Conservation (phyloP, 2,888 invertebrate species). For the Tholera decimalis region DNA sequence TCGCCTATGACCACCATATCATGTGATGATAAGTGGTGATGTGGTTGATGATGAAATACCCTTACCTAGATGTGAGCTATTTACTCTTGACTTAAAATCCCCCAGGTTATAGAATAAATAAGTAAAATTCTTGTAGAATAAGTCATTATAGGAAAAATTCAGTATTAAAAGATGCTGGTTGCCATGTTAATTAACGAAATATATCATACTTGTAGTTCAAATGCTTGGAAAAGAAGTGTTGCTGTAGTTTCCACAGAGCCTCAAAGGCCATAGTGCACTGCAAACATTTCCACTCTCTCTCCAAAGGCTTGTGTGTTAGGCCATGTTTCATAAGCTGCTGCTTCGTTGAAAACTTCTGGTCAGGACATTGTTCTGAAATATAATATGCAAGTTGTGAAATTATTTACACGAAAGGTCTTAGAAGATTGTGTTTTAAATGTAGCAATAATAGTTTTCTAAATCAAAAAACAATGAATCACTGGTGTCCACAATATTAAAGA, state of each 20-base stretch:
- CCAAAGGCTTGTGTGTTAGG: slow-evolving; percentile 82
- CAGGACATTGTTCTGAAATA: slow-evolving; percentile 83
- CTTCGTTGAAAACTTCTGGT: slow-evolving; percentile 84
- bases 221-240: slow-evolving; percentile 86
- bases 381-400: background rate
- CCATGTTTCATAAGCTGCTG: slow-evolving; percentile 87
- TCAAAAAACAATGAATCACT: background rate
- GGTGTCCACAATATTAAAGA: background rate
- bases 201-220: slow-evolving; percentile 76
- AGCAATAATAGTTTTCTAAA: background rate
- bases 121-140: too few relatives aligned
- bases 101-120: too few relatives aligned
- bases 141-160: too few relatives aligned
- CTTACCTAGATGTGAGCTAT: too few relatives aligned
- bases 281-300: slow-evolving; percentile 84
- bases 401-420: too few relatives aligned
- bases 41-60: too few relatives aligned
- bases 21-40: too few relatives aligned
- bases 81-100: too few relatives aligned
- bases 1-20: too few relatives aligned
- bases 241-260: slow-evolving; percentile 84
- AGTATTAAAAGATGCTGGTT: too few relatives aligned
- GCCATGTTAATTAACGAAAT: too few relatives aligned
- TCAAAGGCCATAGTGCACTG: slow-evolving; percentile 86
- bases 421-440: background rate